Base-by-base conservation (phyloP, 35 echinoderm and acorn worm genomes). In the Lytechinus variegatus region DNA sequence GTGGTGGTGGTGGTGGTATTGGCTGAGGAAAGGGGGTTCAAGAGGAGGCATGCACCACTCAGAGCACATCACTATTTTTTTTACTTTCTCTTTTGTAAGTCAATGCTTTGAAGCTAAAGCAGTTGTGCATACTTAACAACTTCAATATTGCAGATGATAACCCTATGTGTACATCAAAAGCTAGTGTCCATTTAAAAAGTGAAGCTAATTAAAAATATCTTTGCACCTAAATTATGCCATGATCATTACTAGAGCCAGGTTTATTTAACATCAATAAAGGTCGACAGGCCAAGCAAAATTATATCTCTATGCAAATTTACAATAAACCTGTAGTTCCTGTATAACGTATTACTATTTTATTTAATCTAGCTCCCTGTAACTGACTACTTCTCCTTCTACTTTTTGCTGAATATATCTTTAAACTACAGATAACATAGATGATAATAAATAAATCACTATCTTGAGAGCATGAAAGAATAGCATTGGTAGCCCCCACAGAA, bases 31-130 rank as follows among this genome's bases (percentile, higher is more conserved):
- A 93, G 92, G 92, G 92, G 92, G 10, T 79, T 54, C 92, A 93
- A 93, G 92, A 93, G 92, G 92, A 93, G 14, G 92, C 92, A 93
- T 93, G 92, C 92, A 93, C 92, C 54, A 57, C 92, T 93, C 92
- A 93, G 92, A 93, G 92, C 92, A 93, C 92, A 93, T 93, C 53
- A 93, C 92, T 55, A 56, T 93, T 54, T 52, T 90, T 33, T 90
- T 90, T 52, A 52, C 87, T 51, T 51, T 88, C 27, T 51, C 16
- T 90, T 1, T 52, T 90, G 10, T 90, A 29, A 52, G 29, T 90
- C 10, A 44, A 90, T 29, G 16, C 88, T 54, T 89, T 90, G 88
- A 54, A 44, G 28, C 88, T 90, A 90, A 54, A 79, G 66, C 66
- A 79, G 66, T 14, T 79, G 16, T 79, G 66, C 66, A 79, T 79